Evolutionary conservation across 2,888 invertebrate species (phyloP).

Genomic region (Agelastica alni): DNA sequence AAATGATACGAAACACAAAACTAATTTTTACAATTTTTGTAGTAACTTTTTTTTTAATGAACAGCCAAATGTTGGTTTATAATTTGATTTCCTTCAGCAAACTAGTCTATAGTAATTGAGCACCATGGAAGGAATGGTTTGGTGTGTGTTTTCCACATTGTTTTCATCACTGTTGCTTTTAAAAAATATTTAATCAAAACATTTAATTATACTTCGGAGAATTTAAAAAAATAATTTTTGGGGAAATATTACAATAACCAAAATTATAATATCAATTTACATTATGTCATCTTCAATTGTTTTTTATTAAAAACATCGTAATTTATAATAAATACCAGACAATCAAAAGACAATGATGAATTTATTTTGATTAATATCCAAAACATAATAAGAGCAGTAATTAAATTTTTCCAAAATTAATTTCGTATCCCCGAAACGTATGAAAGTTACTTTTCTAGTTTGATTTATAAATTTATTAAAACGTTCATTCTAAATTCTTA

Average conservation of each 20-base stretch:
- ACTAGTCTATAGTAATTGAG: conserved; percentile 59
- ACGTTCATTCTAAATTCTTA: background rate
- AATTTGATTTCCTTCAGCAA: conserved; percentile 31
- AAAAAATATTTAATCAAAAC: no score
- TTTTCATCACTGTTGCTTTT: conserved; percentile 31
- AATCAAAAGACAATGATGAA: no score
- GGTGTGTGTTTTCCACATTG: conserved; percentile 27
- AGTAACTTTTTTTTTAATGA: conserved; percentile 38
- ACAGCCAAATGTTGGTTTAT: conserved; percentile 28
- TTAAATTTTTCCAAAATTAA: no score
- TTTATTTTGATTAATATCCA: no score
- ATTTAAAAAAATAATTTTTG: no score
- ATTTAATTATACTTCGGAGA: no score
- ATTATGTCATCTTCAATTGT: no score
- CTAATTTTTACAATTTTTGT: conserved; percentile 7
- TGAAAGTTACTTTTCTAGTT: background rate
- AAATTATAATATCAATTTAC: no score
- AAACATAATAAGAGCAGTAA: no score
- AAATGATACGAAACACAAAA: no score
- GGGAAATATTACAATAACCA: no score
- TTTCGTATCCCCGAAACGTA: no score
- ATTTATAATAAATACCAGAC: background rate
- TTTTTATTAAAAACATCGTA: background rate
- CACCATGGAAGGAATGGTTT: conserved; percentile 72
- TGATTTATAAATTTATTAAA: background rate